Evolutionary conservation across 2,113 vertebrate species (phyloP).

Genomic region (Proterorhinus semilunaris): DNA sequence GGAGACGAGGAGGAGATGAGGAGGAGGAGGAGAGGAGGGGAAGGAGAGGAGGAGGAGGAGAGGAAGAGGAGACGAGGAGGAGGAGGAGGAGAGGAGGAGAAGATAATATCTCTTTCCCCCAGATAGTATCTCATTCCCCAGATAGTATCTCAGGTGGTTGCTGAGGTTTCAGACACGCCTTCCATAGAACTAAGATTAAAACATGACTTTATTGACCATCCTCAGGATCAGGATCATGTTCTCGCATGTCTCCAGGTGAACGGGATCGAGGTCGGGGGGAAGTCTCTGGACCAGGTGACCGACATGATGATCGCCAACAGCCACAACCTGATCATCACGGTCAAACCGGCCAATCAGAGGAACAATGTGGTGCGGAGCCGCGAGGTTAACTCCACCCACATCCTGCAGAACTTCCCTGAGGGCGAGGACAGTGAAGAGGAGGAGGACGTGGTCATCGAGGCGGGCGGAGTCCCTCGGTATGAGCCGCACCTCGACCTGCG

Average conservation of each 20-base stretch:
- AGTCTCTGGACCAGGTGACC: constrained; percentile 96
- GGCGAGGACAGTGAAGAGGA: constrained; percentile 93
- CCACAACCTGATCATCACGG: constrained; percentile 96
- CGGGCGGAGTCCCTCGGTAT: constrained; percentile 59
- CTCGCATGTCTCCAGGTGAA: constrained; percentile 69
- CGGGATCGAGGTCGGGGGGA: constrained; percentile 93
- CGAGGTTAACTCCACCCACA: constrained; percentile 71
- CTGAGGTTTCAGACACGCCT: too few relatives aligned
- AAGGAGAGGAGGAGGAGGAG: too few relatives aligned
- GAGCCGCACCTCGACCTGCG: constrained; percentile 77
- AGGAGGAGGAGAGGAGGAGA: too few relatives aligned
- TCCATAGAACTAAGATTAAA: too few relatives aligned
- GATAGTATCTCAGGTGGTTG: too few relatives aligned
- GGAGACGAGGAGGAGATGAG: too few relatives aligned
- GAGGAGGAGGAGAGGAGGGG: too few relatives aligned
- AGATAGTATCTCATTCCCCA: too few relatives aligned
- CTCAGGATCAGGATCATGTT: too few relatives aligned
- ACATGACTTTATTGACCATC: too few relatives aligned
- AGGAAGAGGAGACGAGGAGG: too few relatives aligned
- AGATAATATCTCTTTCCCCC: too few relatives aligned
- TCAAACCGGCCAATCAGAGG: constrained; percentile 95
- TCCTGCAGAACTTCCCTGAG: constrained; percentile 79
- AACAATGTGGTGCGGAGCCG: constrained; percentile 90
- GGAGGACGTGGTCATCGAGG: constrained; percentile 90
- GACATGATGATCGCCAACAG: constrained; percentile 99